Base-by-base conservation (phyloP, 2,797 vertebrate genomes). In the Falco peregrinus region DNA sequence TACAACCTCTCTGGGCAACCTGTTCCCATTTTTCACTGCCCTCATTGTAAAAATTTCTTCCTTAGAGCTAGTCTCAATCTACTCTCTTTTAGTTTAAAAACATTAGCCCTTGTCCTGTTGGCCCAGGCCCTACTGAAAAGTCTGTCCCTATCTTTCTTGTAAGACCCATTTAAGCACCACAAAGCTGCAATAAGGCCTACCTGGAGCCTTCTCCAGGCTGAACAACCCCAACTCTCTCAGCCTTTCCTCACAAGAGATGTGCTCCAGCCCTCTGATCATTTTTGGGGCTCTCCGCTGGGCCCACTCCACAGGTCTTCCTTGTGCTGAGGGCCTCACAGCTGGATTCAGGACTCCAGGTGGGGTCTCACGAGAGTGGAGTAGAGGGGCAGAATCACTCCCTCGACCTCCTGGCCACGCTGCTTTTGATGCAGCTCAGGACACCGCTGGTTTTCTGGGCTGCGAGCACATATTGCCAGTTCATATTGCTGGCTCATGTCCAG, bases 381-480 rank as follows among this genome's bases (percentile, higher is more conserved):
- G 13, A 43, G 19, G 17, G 48, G 31, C 4, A 28, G 18, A 53
- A 43, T 41, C 39, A 28, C 24, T 53, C 24, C 60, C 48, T 78
- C 4, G 2, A 28, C 37, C 31, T 64, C 9, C 5, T 43, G 15
- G 11, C 11, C 24, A 11, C 3, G 13, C 3, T 63, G 25, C 43
- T 45, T 29, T 1, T 15, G 39, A 74, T 28, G n/a, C 20, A 6
- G 84, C 12, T 20, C n/a, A 33, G 63, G 13, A 57, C 22, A 74
- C 5, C 1, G 0, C 1, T 33, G 56, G 13, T 22, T 1, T 39
- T 56, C 37, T 39, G 50, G 8, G 33, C 77, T 39, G 16, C 0
- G 3, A 22, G 9, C 0, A 2, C 41, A 57, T 22, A 9, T 1
- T 20, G 18, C 9, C 1, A 1, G 39, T 41, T 41, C 11, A 41